phyloP scores from a whole-genome alignment of 1,140 invertebrate genomes.

The Liolophura sinensis region DNA sequence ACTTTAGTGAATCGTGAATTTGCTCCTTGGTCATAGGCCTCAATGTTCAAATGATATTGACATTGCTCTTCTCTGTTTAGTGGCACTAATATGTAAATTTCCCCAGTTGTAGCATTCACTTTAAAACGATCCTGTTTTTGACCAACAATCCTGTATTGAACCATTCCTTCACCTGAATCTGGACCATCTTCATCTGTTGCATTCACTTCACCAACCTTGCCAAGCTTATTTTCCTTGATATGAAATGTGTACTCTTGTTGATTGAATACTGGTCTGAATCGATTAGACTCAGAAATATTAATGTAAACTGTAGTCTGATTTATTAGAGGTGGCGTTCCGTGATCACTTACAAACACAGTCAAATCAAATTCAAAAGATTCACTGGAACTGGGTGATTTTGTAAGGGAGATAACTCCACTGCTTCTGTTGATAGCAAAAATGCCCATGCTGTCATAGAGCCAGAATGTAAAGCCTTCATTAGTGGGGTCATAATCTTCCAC shows the following conservation, averaged over 20 bases:
- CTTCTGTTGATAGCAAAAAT: constrained; percentile 26
- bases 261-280: too few relatives aligned
- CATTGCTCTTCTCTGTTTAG: constrained; percentile 21
- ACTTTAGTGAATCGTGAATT: constrained; percentile 16
- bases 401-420: constrained; percentile 17
- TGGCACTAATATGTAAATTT: constrained; percentile 14
- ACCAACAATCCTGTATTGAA: too few relatives aligned
- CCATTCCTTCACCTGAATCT: too few relatives aligned
- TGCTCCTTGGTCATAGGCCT: constrained; percentile 27
- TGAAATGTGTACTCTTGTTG: too few relatives aligned
- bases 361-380: constrained; percentile 8
- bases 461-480: constrained; percentile 31
- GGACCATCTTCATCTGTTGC: too few relatives aligned
- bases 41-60: constrained; percentile 13
- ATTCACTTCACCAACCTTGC: too few relatives aligned
- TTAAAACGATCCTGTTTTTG: constrained; percentile 5
- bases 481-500: constrained; percentile 26
- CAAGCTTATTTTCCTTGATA: too few relatives aligned
- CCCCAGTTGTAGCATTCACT: constrained; percentile 19
- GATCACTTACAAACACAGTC: constrained; percentile 25
- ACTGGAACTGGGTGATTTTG: too few relatives aligned
- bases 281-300: constrained; percentile 5
- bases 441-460: constrained; percentile 18
- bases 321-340: constrained; percentile 27
- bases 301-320: constrained; percentile 7